Base-by-base conservation (phyloP, 2,113 vertebrate species). In the Hippoglossus stenolepis region DNA sequence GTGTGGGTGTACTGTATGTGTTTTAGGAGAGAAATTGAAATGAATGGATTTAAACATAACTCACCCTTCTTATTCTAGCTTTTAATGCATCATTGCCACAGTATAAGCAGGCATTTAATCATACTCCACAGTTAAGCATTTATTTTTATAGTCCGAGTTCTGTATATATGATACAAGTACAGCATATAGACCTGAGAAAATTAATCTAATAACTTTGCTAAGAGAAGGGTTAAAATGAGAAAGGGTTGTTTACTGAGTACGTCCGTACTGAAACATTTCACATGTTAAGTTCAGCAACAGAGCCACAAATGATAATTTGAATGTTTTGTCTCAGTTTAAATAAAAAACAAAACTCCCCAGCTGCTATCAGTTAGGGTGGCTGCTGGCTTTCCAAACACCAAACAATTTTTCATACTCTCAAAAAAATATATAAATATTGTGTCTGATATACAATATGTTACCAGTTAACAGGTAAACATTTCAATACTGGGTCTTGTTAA, bases 341-440 rank as follows among this genome's bases (percentile, higher is more conserved):
- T 58, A 47, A 68, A 31, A 65, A 26, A 73, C 40, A 47, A 58
- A 61, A 74, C 63, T 61, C 51, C 45, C 14, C 77, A 79, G 73
- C 74, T 81, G 77, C 77, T 57, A 28, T 70, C 64, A 10, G 57
- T 85, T 9, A 79, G 31, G 7, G 28, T 53, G 47, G 12, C 51
- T 63, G 24, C 26, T 83, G 58, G 45, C 54, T 85, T 38, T 79
- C 45, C 61, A 61, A 80, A 87, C 59, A 77, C 31, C 21, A 78
- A 31, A 72, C 62, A 17, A 67, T 64, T 82, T 82, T 79, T 84
- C 31, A 75, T 75, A 65, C 69, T 84, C 26, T 76, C 53, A 73
- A 18, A 70, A 70, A 12, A 65, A 20, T 14, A 47, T 73, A 69
- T 70, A 75, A 84, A 84, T 82, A 89, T 85, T 83, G 21, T 67